A percentile compares a stretch with the other conserved stretches of the same genome.
phyloP scores from a whole-genome alignment of 2,797 vertebrate species.

The Dallia pectoralis region DNA sequence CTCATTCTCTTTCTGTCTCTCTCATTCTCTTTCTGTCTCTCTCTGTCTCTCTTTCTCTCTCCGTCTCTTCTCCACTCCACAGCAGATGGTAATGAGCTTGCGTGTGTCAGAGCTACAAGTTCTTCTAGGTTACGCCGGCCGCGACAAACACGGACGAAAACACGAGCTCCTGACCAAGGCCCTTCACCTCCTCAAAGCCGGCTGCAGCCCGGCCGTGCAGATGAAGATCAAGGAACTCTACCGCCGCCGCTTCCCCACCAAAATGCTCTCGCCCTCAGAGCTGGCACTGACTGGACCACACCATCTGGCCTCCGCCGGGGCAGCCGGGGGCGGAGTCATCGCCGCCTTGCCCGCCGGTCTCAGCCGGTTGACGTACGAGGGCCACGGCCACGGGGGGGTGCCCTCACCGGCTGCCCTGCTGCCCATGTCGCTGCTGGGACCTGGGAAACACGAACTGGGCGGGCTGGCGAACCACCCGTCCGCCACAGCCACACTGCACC shows the following conservation, averaged over 20 bases:
- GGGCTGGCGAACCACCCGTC: constrained; percentile 85
- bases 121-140: constrained; percentile 94
- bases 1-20: neutral
- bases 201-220: constrained; percentile 96
- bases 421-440: constrained; percentile 91
- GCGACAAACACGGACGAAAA: constrained; percentile 98
- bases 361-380: constrained; percentile 88
- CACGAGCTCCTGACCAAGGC: constrained; percentile 98
- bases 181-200: constrained; percentile 91
- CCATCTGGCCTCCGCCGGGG: constrained; percentile 71
- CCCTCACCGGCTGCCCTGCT: constrained; percentile 83
- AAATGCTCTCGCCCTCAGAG: constrained; percentile 91
- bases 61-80: neutral
- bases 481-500: constrained; percentile 85
- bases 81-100: constrained; percentile 99
- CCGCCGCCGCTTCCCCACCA: constrained; percentile 92
- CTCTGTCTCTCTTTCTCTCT: neutral
- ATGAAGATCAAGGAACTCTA: constrained; percentile 99
- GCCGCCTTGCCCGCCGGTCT: constrained; percentile 82
- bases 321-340: constrained; percentile 57
- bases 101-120: constrained; percentile 98
- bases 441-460: constrained; percentile 91
- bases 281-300: constrained; percentile 86
- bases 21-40: constrained; percentile 5
- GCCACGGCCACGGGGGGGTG: constrained; percentile 73